Evolutionary conservation across 2,113 vertebrate species (phyloP).

Genomic region (Cichladusa arquata): DNA sequence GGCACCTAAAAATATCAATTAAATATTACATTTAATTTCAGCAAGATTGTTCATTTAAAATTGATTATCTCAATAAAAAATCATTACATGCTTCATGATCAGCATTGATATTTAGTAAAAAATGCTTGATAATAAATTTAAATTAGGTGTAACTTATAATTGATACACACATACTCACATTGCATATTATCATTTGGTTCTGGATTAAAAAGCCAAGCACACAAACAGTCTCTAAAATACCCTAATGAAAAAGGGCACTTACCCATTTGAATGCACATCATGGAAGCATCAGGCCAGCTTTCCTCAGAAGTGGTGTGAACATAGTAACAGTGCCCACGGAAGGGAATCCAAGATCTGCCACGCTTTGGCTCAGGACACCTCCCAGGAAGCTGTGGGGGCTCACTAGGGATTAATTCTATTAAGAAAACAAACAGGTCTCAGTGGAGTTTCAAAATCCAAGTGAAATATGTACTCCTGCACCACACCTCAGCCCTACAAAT

Average conservation of each 20-base stretch:
- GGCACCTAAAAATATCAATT: constrained; percentile 70
- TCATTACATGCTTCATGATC: background rate
- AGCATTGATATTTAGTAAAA: background rate
- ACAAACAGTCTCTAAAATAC: background rate
- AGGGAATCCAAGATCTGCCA: constrained; percentile 84
- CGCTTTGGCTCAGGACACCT: constrained; percentile 80
- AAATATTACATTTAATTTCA: background rate
- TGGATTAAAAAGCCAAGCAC: background rate
- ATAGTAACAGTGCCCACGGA: constrained; percentile 87
- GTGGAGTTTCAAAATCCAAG: background rate
- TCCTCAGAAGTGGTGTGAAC: constrained; percentile 69
- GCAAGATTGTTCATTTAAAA: background rate
- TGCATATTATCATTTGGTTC: background rate
- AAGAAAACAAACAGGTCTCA: background rate
- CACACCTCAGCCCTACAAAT: background rate
- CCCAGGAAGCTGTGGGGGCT: constrained; percentile 86
- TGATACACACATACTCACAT: background rate
- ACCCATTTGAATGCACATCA: constrained; percentile 87
- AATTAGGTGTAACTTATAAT: background rate
- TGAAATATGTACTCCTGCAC: background rate
- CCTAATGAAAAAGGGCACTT: background rate
- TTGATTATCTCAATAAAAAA: background rate
- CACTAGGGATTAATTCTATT: constrained; percentile 79
- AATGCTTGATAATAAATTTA: background rate
- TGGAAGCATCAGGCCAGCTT: constrained; percentile 87